Evolutionary conservation across 2,888 invertebrate species (phyloP).

Genomic region (Drosophila fungiperda): DNA sequence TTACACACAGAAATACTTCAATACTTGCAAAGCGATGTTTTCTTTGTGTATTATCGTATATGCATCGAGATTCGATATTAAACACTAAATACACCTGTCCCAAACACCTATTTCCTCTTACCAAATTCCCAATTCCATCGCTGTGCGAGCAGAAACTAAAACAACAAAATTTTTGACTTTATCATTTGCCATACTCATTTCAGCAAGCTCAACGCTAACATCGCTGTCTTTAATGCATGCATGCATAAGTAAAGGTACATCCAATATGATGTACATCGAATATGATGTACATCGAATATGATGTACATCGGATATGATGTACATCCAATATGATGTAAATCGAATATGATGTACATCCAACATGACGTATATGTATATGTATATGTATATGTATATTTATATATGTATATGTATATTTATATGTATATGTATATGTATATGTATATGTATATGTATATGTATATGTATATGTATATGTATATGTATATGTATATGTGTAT

Average conservation of each 20-base stretch:
- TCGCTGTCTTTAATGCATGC: conserved; percentile 23
- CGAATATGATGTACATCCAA: too few species aligned
- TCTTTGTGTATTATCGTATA: conserved; percentile 80
- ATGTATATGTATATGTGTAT: too few species aligned
- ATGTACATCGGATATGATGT: too few species aligned
- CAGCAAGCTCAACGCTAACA: conserved; percentile 17
- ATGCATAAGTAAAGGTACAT: conserved; percentile 32
- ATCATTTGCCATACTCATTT: conserved; percentile 11
- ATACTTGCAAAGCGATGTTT: conserved; percentile 52
- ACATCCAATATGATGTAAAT: too few species aligned
- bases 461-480: too few species aligned
- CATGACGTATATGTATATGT: too few species aligned
- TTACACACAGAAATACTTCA: conserved; percentile 76
- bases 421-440: too few species aligned
- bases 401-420: too few species aligned
- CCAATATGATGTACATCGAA: neutral
- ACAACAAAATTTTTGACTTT: conserved; percentile 2
- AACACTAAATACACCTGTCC: conserved; percentile 12
- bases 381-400: too few species aligned
- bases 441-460: too few species aligned
- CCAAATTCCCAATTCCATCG: conserved; percentile 1
- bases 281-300: too few species aligned
- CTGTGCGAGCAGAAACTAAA: conserved; percentile 2
- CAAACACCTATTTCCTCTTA: neutral
- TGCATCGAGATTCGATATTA: conserved; percentile 63